A percentile compares a stretch with the other conserved stretches of the same genome.
Conservation (phyloP, 2,797 vertebrate species). For the Echeneis naucrates region DNA sequence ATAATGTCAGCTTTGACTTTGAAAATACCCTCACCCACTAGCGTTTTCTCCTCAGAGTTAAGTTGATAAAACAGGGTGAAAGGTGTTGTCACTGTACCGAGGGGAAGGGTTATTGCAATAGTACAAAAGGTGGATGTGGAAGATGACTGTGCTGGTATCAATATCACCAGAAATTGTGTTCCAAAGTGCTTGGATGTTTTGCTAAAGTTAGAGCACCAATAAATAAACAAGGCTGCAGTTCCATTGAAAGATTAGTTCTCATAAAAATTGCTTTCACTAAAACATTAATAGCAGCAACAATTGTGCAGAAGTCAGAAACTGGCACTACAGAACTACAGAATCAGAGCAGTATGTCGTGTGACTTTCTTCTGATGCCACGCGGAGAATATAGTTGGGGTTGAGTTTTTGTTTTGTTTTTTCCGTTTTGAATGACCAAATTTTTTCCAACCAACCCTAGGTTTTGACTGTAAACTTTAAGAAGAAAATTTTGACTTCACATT, state of each 20-base stretch:
- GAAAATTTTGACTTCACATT: neutral
- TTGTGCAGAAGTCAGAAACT: neutral
- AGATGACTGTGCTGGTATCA: neutral
- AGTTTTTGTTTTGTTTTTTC: too few relatives aligned
- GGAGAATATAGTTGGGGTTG: too few relatives aligned
- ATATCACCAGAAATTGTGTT: too few relatives aligned
- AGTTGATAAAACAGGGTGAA: constrained; percentile 16
- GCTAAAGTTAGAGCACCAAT: neutral
- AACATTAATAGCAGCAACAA: constrained; percentile 5
- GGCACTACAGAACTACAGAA: too few relatives aligned
- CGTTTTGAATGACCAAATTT: too few relatives aligned
- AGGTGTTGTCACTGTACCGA: constrained; percentile 4
- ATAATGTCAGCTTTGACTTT: constrained; percentile 56
- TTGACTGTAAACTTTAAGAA: neutral
- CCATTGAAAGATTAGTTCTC: neutral
- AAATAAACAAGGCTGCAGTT: neutral
- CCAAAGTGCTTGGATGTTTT: neutral
- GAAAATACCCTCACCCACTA: too few relatives aligned
- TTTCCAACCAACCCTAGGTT: too few relatives aligned
- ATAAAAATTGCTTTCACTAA: neutral
- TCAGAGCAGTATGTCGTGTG: too few relatives aligned
- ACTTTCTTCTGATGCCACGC: too few relatives aligned
- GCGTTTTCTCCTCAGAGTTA: constrained; percentile 23
- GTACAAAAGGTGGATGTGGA: too few relatives aligned
- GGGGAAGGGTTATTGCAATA: neutral